These are phyloP conservation scores for Corythucha ciliata DNA, from an alignment of 2,888 invertebrate species.

Conservation along the genomic window DNA sequence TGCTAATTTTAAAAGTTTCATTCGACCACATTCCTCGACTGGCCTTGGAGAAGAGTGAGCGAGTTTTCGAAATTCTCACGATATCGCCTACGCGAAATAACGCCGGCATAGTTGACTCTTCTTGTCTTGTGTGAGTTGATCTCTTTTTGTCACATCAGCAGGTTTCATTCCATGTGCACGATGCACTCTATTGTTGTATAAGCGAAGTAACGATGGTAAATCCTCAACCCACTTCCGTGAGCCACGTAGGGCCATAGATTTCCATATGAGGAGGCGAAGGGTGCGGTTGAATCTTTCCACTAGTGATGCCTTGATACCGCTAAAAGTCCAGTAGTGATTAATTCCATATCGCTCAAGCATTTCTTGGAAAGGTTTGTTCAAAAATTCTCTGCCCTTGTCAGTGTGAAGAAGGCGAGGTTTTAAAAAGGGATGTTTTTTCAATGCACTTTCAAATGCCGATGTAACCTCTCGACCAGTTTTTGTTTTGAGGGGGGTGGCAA, in stretches of 20 bases:
- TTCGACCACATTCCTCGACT: too few relatives aligned
- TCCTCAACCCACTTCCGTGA: slow-evolving; percentile 33
- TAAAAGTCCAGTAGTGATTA: slow-evolving; percentile 29
- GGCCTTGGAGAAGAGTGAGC: too few relatives aligned
- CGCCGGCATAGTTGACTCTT: too few relatives aligned
- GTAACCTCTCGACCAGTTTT: too few relatives aligned
- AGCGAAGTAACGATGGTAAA: slow-evolving; percentile 28
- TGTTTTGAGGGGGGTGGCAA: slow-evolving; percentile 7
- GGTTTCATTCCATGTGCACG: slow-evolving; percentile 39
- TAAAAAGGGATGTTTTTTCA: background rate
- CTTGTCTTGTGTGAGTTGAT: too few relatives aligned
- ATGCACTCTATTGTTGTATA: slow-evolving; percentile 39
- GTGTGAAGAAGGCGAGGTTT: slow-evolving; percentile 33
- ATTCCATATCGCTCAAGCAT: slow-evolving; percentile 34
- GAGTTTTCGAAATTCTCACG: slow-evolving; percentile 39
- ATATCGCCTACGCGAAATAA: too few relatives aligned
- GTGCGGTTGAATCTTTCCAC: slow-evolving; percentile 37
- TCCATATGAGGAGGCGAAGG: slow-evolving; percentile 32
- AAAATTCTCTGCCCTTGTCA: slow-evolving; percentile 39
- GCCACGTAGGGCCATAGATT: slow-evolving; percentile 20
- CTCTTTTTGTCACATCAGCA: slow-evolving; percentile 33
- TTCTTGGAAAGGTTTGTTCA: slow-evolving; percentile 33
- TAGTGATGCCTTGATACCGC: slow-evolving; percentile 37
- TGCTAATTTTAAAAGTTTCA: too few relatives aligned
- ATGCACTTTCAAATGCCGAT: slow-evolving; percentile 1